Conservation (phyloP, 1,140 invertebrate genomes). For the Drosophila repletoides region DNA sequence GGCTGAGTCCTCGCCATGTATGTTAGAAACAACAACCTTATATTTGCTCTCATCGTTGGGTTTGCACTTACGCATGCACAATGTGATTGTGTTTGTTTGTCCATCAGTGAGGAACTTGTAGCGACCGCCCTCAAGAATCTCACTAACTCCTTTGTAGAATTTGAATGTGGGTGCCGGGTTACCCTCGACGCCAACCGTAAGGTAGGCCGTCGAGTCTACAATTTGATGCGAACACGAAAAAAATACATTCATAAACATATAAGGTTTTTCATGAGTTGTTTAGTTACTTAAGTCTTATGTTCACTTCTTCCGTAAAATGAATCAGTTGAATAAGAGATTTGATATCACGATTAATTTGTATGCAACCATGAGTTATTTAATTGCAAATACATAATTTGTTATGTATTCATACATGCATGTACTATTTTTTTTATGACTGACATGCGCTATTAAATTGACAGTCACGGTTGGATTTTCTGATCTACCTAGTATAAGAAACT, state of each 20-base stretch:
- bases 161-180: conserved; percentile 96
- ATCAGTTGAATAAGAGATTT: no score
- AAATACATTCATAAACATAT: conserved; percentile 2
- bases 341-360: no score
- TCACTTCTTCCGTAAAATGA: no score
- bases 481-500: no score
- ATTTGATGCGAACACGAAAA: conserved; percentile 12
- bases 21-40: conserved; percentile 95
- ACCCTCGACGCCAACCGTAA: conserved; percentile 94
- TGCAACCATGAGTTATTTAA: no score
- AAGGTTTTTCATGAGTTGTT: conserved; percentile 12
- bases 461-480: no score
- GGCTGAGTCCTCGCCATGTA: conserved; percentile 96
- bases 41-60: conserved; percentile 99
- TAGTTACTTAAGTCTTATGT: conserved; percentile 23
- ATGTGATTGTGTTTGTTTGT: conserved; percentile 93
- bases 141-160: conserved; percentile 96
- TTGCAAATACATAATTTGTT: no score
- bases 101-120: conserved; percentile 96
- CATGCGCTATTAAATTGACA: no score
- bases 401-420: no score
- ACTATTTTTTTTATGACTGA: no score
- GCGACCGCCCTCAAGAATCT: conserved; percentile 95
- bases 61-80: conserved; percentile 97
- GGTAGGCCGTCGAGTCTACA: conserved; percentile 93